Percentiles rank a stretch among this genome's conserved stretches.
Conservation (phyloP, 2,797 vertebrate species). For the Pterois miles region DNA sequence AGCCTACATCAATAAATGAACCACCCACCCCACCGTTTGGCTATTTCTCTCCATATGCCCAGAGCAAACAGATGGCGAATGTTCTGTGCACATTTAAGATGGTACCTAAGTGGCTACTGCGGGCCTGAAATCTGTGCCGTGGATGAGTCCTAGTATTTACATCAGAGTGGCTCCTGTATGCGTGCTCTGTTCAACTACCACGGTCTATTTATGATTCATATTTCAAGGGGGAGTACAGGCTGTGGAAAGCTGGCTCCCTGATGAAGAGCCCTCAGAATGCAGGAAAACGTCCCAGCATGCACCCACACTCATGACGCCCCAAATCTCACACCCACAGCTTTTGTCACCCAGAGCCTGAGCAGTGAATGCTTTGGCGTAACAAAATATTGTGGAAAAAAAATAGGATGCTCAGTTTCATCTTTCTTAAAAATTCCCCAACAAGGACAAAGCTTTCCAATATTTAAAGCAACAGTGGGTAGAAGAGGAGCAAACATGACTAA, state of each 20-base stretch:
- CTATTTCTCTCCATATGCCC: slow-evolving; percentile 49
- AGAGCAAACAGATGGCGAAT: slow-evolving; percentile 70
- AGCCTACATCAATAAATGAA: slow-evolving; percentile 52
- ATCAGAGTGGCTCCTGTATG: slow-evolving; percentile 21
- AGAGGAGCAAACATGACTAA: no score
- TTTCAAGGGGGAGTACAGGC: slow-evolving; percentile 68
- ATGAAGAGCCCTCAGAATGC: slow-evolving; percentile 65
- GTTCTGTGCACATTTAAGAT: slow-evolving; percentile 50
- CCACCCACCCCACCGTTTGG: slow-evolving; percentile 47
- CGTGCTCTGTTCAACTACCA: slow-evolving; percentile 32
- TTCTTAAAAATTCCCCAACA: slow-evolving; percentile 1
- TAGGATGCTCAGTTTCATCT: slow-evolving; percentile 1
- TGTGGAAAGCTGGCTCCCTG: slow-evolving; percentile 70
- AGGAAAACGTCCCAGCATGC: slow-evolving; percentile 76
- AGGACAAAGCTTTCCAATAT: background rate
- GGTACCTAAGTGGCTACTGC: slow-evolving; percentile 46
- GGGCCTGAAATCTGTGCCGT: slow-evolving; percentile 35
- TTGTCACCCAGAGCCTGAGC: slow-evolving; percentile 59
- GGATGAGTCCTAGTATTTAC: slow-evolving; percentile 49
- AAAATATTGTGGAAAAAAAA: slow-evolving; percentile 13
- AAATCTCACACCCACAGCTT: slow-evolving; percentile 72
- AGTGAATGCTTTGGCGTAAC: slow-evolving; percentile 33
- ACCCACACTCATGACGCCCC: slow-evolving; percentile 75
- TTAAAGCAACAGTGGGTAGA: background rate
- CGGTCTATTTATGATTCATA: slow-evolving; percentile 61